Evolutionary conservation across 1,140 invertebrate genomes (phyloP), one percentile per base, ranked within the genome.

Genomic region (Drosophila burlai): DNA sequence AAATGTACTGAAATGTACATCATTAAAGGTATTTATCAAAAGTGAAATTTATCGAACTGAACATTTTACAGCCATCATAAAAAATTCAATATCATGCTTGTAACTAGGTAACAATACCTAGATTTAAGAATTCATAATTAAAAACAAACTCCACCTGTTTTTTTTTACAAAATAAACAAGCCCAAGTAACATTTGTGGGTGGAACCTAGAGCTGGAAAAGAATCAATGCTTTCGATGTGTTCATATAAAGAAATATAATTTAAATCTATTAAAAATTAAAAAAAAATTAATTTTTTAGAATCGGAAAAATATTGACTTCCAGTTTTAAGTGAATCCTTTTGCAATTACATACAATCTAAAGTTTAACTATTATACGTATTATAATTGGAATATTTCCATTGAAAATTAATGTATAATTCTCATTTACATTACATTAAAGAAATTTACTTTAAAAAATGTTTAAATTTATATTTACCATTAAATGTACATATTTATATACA

Each of bases 81-180:
- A 58, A 16, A 57, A 21, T 36, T 36, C 3, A 15, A 54, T 36
- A 34, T 54, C 31, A 34, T 31, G 50, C 3, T 29, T 8, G 29
- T 54, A n/a, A 34, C n/a, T 34, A 52, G 10, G n/a, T 52, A n/a
- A n/a, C n/a, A n/a, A n/a, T n/a, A n/a, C n/a, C n/a, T n/a, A n/a
- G 7, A 2, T 55, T 38, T 38, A 38, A 10, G 4, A 24, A 24
- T n/a, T 58, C 16, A 10, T 26, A n/a, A 58, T 42, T 42, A 42
- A 40, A 58, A 58, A 42, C 36, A 42, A 58, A 58, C 36, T 26
- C 26, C 36, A 26, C 36, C 34, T 42, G 4, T 16, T 24, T 38
- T 57, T 57, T 55, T 10, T n/a, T 49, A 16, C 15, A 49, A 16
- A 26, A 26, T 1, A 24, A 26, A 26, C 26, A 29, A 29, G 26